Conservation (phyloP, 2,797 vertebrate species). For the Acipenser oxyrinchus region DNA sequence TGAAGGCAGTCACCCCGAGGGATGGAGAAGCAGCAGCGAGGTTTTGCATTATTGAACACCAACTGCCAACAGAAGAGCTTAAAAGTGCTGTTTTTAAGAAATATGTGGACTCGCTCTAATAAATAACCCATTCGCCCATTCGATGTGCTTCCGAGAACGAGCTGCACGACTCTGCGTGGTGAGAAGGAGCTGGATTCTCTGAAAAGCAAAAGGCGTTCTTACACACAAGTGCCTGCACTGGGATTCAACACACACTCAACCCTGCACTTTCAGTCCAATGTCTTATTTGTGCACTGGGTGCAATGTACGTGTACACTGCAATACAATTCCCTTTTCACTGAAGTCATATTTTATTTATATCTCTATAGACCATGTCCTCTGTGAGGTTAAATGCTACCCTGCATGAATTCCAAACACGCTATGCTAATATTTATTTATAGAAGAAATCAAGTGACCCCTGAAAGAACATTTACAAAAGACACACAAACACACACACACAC, state of each 20-base stretch:
- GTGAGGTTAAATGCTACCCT: neutral
- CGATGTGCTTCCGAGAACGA: neutral
- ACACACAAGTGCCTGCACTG: neutral
- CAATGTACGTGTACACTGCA: neutral
- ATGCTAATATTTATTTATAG: neutral
- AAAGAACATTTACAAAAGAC: neutral
- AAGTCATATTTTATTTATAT: neutral
- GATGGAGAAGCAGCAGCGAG: constrained; percentile 38
- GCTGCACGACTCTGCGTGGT: neutral
- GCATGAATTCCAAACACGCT: neutral
- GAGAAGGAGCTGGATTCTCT: neutral
- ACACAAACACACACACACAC: constrained; percentile 7
- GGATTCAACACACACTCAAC: constrained; percentile 9
- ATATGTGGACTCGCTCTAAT: constrained; percentile 13
- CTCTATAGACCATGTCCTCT: neutral
- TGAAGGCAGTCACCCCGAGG: constrained; percentile 42
- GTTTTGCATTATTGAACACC: constrained; percentile 59
- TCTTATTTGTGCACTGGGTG: neutral
- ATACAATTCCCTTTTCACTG: neutral
- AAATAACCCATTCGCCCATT: constrained; percentile 13
- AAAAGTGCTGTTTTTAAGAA: constrained; percentile 27
- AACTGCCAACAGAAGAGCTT: constrained; percentile 34
- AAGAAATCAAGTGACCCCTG: too few relatives aligned
- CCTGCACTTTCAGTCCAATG: neutral
- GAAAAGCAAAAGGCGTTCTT: neutral